Percentiles rank a stretch among this genome's conserved stretches.
Evolutionary conservation across 1,140 invertebrate species (phyloP).

Genomic region (Reticulitermes speratus): DNA sequence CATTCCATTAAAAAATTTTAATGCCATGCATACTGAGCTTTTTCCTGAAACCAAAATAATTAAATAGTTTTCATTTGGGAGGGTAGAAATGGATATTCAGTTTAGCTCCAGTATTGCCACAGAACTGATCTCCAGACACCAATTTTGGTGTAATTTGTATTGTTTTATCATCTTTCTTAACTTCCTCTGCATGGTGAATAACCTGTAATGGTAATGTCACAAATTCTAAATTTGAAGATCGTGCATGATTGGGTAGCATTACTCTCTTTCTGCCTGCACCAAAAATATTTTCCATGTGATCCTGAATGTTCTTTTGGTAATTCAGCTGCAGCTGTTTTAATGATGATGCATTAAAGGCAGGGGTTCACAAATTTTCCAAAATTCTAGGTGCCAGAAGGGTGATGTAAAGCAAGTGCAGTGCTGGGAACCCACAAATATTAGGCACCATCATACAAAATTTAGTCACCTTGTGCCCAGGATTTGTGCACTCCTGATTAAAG

Average conservation of each 20-base stretch:
- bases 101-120: too few species aligned
- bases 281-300: background rate
- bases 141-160: background rate
- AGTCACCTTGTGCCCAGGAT: too few species aligned
- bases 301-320: background rate
- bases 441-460: too few species aligned
- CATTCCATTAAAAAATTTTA: background rate
- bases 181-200: background rate
- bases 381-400: too few species aligned
- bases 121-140: too few species aligned
- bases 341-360: too few species aligned
- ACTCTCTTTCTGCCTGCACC: background rate
- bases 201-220: background rate
- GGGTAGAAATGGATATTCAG: background rate
- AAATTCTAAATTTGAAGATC: background rate
- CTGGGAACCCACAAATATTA: too few species aligned
- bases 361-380: too few species aligned
- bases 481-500: too few species aligned
- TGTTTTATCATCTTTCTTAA: background rate
- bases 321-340: too few species aligned
- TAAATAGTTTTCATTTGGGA: background rate
- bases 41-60: background rate
- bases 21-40: background rate
- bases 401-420: too few species aligned
- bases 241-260: background rate